Evolutionary conservation across 2,113 vertebrate species (phyloP), one percentile per base, ranked within the genome.

Genomic region (Miniopterus natalensis): DNA sequence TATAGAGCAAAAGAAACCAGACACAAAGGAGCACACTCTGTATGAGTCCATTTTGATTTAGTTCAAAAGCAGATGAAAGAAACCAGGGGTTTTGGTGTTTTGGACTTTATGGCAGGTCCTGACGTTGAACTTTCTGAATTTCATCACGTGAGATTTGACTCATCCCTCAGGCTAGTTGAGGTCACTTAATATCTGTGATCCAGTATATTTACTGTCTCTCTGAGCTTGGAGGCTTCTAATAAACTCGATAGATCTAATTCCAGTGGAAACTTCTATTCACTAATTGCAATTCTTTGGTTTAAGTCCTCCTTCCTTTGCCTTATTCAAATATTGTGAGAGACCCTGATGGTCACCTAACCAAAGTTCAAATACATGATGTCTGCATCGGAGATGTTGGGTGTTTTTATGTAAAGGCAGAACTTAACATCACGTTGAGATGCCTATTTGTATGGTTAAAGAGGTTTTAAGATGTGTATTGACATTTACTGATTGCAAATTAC

Each of bases 311-410:
- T 36, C 49, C 55, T 91, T 40, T 25, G 5, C 47, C 55, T 65
- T 49, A 21, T 84, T 65, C 25, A 18, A 31, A 49, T 77, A 7
- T 49, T 8, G 17, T 45, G 25, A 70, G 81, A 90, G 17, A 36
- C 59, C 27, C 9, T 45, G 2, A 0, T 13, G 12, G 10, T 77
- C 2, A 0, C 42, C 51, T 47, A 45, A 57, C 47, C 6, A 8
- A 25, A 59, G 21, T 78, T 66, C 55, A 68, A 15, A 45, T 57
- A 31, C 8, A 6, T 20, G 31, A 17, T n/a, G n/a, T 87, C 63
- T 15, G 6, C 49, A 12, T 66, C 12, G 4, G 65, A 59, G 59
- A 29, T 70, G 21, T 45, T n/a, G 36, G 45, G 68, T 59, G 47
- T 71, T 77, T 92, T 77, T 55, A 61, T 0, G 5, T 49, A 73